Base-by-base conservation (phyloP, 2,113 vertebrate genomes). In the Leucopternis melanops region DNA sequence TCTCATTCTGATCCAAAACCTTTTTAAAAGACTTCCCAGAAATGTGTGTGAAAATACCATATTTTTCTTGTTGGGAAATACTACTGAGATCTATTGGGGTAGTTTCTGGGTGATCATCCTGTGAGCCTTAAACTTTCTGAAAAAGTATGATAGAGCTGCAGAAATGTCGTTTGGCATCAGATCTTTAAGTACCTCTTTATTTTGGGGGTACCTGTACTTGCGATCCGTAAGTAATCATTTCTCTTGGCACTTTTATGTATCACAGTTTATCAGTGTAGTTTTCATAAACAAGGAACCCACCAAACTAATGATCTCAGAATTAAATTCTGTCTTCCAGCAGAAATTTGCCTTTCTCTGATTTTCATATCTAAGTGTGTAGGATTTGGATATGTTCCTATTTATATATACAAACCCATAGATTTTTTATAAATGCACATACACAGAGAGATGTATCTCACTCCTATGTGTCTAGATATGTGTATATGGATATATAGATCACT, bases 211-310 rank as follows among this genome's bases (percentile, higher is more conserved):
- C 42, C 13, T 54, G 7, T 67, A 49, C 16, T 83, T 0, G 0
- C 0, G 0, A n/a, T 55, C n/a, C 6, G 1, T 69, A 77, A 63
- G 7, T 61, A 62, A 55, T 84, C 10, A 13, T 50, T 16, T 80
- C n/a, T 80, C 16, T 42, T 36, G 15, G 55, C 17, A 38, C 32
- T 70, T 77, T 16, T 23, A 0, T 42, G 11, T 77, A 8, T 84
- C 22, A 21, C 26, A 71, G 11, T 47, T 88, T 79, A 9, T 82
- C 38, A 66, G 36, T 54, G 12, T 63, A 44, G 8, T 62, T 79
- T 82, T 71, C 34, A 34, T 47, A 45, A 85, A 44, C 3, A 7
- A 79, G 61, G 42, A 62, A 26, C 18, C 17, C 65, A 58, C 13
- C 13, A 47, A 82, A 62, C 29, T 15, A 61, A 15, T 21, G 3